Evolutionary conservation across 2,113 vertebrate species (phyloP).

Genomic region (Microtus oregoni): DNA sequence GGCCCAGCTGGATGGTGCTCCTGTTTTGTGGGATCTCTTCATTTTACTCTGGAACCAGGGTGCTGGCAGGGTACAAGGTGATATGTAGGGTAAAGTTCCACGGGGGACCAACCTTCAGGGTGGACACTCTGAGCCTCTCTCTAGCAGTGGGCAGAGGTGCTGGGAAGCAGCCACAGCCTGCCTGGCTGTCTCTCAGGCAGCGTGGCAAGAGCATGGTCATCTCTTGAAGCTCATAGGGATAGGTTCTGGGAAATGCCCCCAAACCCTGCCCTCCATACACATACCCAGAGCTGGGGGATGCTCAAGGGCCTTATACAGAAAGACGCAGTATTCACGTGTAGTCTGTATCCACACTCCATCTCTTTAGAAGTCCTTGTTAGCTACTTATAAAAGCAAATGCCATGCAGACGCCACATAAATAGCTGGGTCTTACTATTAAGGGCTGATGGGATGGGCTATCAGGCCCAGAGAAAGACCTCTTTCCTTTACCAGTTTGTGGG

Average conservation of each 20-base stretch:
- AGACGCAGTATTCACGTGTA: background rate
- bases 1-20: background rate
- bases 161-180: background rate
- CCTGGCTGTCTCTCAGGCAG: fast-evolving
- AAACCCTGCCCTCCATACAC: background rate
- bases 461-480: background rate
- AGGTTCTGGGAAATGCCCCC: background rate
- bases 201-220: background rate
- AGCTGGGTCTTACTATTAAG: background rate
- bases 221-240: background rate
- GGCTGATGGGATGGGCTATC: no score
- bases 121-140: background rate
- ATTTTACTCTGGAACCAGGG: background rate
- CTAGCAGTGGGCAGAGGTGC: background rate
- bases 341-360: background rate
- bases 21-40: background rate
- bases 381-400: background rate
- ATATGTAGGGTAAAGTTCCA: fast-evolving
- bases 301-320: background rate
- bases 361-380: background rate
- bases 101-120: background rate
- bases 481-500: background rate
- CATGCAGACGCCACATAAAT: background rate
- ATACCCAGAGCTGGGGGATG: no score
- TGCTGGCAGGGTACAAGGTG: background rate